Evolutionary conservation across 1,140 invertebrate species (phyloP), one percentile per base, ranked within the genome.

Genomic region (Rhagoletis pomonella): DNA sequence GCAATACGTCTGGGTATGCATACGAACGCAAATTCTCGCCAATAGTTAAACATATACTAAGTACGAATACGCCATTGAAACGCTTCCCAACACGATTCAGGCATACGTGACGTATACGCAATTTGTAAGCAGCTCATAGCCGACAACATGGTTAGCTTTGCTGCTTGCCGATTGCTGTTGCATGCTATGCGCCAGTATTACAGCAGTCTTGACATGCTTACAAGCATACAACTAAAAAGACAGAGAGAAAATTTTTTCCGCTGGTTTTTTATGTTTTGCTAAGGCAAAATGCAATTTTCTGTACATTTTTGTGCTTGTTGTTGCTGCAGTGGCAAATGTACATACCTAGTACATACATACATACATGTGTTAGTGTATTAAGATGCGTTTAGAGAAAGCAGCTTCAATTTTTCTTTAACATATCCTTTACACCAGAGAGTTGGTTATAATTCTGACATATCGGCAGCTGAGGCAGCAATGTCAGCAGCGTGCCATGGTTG

Each of bases 101-200:
- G 1, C 47, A 9, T 81, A 81, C 73, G 50, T 81, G 73, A 19
- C 73, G 73, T 81, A 55, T 81, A 81, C 73, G 73, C 73, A 81
- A 81, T 29, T 29, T 29, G 29, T 29, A 29, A 29, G 29, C 29
- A 29, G 29, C 29, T 29, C 73, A 81, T 81, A 19, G 14, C 4
- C 50, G 10, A 55, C 50, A 55, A 1, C 50, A 55, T 29, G 29
- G 29, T 29, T 29, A 29, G 29, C 29, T 29, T 29, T 29, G 29
- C 0, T 29, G 29, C 29, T 29, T 29, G 50, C 50, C 3, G 17
- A 62, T 4, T 14, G 60, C 60, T 62, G 4, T 29, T 29, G 29
- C 29, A 7, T 17, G 44, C 7, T n/a, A 81, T 81, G 14, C 17
- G 17, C 29, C 73, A 55, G 47, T 81, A 81, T 81, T 73, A 73